Base-by-base conservation (phyloP, 2,888 invertebrate genomes). In the Polia nebulosa region DNA sequence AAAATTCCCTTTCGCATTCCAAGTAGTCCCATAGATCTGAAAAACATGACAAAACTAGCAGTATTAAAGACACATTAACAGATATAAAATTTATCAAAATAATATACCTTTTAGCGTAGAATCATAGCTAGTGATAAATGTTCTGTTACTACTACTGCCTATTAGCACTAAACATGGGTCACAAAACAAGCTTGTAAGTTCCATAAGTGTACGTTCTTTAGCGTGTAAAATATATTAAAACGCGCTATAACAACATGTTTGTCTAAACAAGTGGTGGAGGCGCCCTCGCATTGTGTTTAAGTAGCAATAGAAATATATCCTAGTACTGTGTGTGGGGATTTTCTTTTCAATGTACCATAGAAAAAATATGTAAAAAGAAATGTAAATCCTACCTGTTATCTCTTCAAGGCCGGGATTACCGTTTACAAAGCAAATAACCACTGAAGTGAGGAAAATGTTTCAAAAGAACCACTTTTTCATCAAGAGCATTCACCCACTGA, bases 201-300 rank as follows among this genome's bases (percentile, higher is more conserved):
- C 17, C 13, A 52, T 32, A 52, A 51, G 20, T 20, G 22, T 15
- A 4, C 0, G 17, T 17, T 39, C 17, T 32, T 44, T 11, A 27
- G 32, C 25, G 29, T 49, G 27, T 58, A 53, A 53, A 63, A 62
- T 47, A 62, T 57, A 51, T 60, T 53, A 72, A 49, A 64, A 61
- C 52, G 44, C 47, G 53, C 45, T 61, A 45, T 41, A 58, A 61
- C 25, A 41, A 49, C 32, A 17, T 44, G 29, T 74, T 57, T 55
- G 34, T 73, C 11, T 45, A 61, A 60, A 27, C 34, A 34, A 34
- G 17, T 52, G 20, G 34, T 20, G 39, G 58, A 55, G 20, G 13
- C 7, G 25, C 9, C 8, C 2, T 6, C 29, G 51, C 6, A 34
- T 41, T n/a, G 5, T 11, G 1, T 51, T 9, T 8, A 45, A 45